These are phyloP conservation scores for Neoaliturus tenellus DNA, from an alignment of 2,888 invertebrate species.

Conservation along the genomic window DNA sequence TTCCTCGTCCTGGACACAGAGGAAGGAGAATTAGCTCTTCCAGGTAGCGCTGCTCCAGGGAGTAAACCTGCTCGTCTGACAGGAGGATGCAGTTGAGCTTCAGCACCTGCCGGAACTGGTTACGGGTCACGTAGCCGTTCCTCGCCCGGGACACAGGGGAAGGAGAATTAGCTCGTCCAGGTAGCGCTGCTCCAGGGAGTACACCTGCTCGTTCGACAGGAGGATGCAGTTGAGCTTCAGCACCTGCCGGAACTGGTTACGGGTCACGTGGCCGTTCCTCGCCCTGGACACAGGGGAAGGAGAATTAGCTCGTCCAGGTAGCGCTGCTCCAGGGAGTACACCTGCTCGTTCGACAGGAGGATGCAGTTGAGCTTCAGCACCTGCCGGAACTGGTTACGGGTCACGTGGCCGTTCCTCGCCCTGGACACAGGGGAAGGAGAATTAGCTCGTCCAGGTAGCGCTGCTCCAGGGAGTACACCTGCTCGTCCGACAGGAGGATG, in stretches of 20 bases:
- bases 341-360: slow-evolving; percentile 77
- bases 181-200: no score
- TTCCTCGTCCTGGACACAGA: slow-evolving; percentile 74
- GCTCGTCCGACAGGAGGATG: no score
- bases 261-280: slow-evolving; percentile 83
- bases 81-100: slow-evolving; percentile 75
- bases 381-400: slow-evolving; percentile 81
- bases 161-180: no score
- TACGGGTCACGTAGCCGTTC: slow-evolving; percentile 83
- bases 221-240: slow-evolving; percentile 82
- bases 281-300: slow-evolving; percentile 68
- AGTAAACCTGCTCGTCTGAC: slow-evolving; percentile 68
- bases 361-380: slow-evolving; percentile 82
- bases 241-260: slow-evolving; percentile 82
- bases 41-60: no score
- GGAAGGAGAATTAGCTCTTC: no score
- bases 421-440: slow-evolving; percentile 71
- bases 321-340: no score
- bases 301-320: no score
- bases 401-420: slow-evolving; percentile 83
- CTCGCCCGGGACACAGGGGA: slow-evolving; percentile 71
- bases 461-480: no score
- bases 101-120: slow-evolving; percentile 83
- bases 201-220: no score
- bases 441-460: no score